Percentiles rank a stretch among this genome's conserved stretches.
phyloP scores from a whole-genome alignment of 1,140 invertebrate genomes.

The Mya arenaria region DNA sequence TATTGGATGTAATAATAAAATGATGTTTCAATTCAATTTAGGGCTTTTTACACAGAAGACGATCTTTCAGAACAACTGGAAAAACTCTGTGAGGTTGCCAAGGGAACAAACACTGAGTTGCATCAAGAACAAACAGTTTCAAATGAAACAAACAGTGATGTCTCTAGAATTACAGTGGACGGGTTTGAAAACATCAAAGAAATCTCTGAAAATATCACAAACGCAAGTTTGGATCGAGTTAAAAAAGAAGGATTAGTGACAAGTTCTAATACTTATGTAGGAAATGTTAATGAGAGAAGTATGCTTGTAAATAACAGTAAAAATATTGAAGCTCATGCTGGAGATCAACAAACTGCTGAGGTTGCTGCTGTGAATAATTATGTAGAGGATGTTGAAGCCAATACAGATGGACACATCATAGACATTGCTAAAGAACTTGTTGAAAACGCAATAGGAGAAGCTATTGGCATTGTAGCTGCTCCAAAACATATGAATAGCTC shows the following conservation, averaged over 20 bases:
- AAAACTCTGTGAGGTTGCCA: no score
- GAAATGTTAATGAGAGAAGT: no score
- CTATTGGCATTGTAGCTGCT: slow-evolving; percentile 12
- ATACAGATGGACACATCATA: background rate
- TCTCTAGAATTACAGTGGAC: no score
- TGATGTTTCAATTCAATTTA: no score
- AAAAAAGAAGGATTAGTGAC: slow-evolving; percentile 18
- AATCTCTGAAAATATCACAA: slow-evolving; percentile 41
- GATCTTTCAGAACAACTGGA: no score
- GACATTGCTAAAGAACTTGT: slow-evolving; percentile 8
- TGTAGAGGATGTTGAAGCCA: background rate
- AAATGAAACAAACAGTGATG: no score
- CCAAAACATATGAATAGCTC: background rate
- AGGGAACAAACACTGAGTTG: no score
- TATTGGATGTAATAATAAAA: no score
- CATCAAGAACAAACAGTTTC: no score
- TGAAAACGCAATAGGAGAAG: slow-evolving; percentile 25
- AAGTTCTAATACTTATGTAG: no score
- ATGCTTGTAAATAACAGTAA: background rate
- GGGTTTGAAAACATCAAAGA: slow-evolving; percentile 22
- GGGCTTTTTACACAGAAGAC: no score
- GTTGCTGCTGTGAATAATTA: background rate
- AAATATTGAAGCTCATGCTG: background rate
- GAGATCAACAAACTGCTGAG: background rate
- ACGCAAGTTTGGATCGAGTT: slow-evolving; percentile 36